These are phyloP conservation scores for Eristalis tenax DNA, from an alignment of 2,888 invertebrate species.

Conservation along the genomic window DNA sequence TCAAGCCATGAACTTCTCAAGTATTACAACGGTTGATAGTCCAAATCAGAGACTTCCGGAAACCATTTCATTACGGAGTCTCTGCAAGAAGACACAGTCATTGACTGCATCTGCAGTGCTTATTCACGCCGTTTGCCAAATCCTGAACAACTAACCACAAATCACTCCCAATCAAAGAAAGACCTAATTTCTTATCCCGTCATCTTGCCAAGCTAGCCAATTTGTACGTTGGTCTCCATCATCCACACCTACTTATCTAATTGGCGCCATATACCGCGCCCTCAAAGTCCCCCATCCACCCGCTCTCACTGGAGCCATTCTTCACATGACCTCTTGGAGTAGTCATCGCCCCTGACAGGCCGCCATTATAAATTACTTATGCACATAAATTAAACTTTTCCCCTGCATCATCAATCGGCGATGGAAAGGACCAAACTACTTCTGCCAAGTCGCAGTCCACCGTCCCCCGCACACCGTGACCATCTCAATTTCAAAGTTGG, in stretches of 20 bases:
- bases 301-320: background rate
- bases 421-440: conserved; percentile 14
- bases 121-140: too few relatives aligned
- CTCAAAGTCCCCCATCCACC: too few relatives aligned
- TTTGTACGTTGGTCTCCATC: background rate
- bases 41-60: too few relatives aligned
- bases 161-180: background rate
- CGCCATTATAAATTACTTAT: background rate
- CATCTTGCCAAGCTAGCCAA: background rate
- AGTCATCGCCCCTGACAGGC: background rate
- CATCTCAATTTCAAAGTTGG: conserved; percentile 11
- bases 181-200: background rate
- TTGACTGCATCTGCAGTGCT: too few relatives aligned
- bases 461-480: background rate
- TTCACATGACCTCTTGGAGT: background rate
- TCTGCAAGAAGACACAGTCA: too few relatives aligned
- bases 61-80: too few relatives aligned
- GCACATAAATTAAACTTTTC: conserved; percentile 10
- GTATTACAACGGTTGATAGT: too few relatives aligned
- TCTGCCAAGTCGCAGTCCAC: conserved; percentile 9
- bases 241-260: background rate
- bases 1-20: too few relatives aligned
- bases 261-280: background rate
- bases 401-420: conserved; percentile 4
- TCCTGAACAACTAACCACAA: background rate